phyloP scores from a whole-genome alignment of 2,888 invertebrate species.

The Acanthococcus lagerstroemiae region DNA sequence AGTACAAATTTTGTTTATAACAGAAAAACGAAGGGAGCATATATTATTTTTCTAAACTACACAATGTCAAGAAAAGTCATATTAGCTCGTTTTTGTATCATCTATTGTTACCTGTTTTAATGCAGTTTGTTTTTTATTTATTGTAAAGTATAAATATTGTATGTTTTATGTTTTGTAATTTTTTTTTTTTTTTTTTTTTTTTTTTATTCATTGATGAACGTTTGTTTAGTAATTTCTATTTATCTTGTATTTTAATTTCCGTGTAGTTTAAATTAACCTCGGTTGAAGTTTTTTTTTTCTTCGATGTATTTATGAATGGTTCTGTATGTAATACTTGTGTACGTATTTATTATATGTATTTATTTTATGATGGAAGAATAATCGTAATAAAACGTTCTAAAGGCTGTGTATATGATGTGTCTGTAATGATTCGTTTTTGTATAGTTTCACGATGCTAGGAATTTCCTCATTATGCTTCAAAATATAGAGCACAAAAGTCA shows the following conservation, averaged over 20 bases:
- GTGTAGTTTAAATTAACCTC: conserved; percentile 22
- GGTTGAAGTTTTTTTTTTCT: conserved; percentile 1
- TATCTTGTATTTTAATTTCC: conserved; percentile 2
- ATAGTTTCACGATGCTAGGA: too few relatives aligned
- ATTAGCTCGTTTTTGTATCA: neutral
- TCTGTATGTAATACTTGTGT: conserved; percentile 13
- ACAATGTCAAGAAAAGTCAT: neutral
- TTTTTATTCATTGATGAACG: neutral
- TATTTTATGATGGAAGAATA: conserved; percentile 9
- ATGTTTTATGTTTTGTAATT: conserved; percentile 1
- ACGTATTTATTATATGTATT: conserved; percentile 22
- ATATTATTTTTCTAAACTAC: neutral
- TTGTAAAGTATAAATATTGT: conserved; percentile 2
- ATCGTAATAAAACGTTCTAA: conserved; percentile 19
- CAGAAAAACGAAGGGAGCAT: neutral
- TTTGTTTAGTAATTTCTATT: conserved; percentile 10
- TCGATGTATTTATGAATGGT: conserved; percentile 1
- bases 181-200: neutral
- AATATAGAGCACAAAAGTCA: too few relatives aligned
- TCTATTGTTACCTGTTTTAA: conserved; percentile 22
- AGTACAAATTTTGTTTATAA: conserved; percentile 10
- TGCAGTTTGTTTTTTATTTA: conserved; percentile 8
- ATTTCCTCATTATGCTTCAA: too few relatives aligned
- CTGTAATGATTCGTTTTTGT: too few relatives aligned
- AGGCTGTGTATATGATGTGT: conserved; percentile 28